These are phyloP conservation scores for Halichondria panicea DNA, from an alignment of 37 sponge, comb jelly and placozoan species.

Conservation along the genomic window DNA sequence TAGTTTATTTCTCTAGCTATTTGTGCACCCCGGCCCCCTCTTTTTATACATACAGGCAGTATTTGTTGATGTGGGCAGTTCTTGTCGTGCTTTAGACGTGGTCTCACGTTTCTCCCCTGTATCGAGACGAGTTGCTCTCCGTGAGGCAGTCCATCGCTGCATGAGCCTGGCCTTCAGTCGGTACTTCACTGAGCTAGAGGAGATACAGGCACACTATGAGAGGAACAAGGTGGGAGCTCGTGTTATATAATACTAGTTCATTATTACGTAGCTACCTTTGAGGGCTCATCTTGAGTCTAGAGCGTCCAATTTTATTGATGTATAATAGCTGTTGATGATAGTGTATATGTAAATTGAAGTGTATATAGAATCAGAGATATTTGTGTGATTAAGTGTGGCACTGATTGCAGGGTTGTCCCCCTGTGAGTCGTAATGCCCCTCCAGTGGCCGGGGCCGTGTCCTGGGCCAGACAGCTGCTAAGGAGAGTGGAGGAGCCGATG, in stretches of 20 bases:
- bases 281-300: neutral
- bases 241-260: neutral
- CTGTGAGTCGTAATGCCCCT: slow-evolving; percentile 39
- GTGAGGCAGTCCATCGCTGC: slow-evolving; percentile 22
- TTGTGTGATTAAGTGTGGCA: neutral
- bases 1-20: too few species aligned
- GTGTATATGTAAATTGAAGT: neutral
- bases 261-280: neutral
- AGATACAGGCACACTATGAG: slow-evolving; percentile 65
- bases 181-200: slow-evolving; percentile 75
- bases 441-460: slow-evolving; percentile 66
- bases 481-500: slow-evolving; percentile 82
- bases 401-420: slow-evolving; percentile 60
- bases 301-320: neutral
- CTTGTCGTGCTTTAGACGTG: slow-evolving; percentile 14
- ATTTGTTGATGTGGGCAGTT: neutral
- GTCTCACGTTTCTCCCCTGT: slow-evolving; percentile 40
- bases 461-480: slow-evolving; percentile 77
- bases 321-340: neutral
- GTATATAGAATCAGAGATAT: neutral
- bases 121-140: slow-evolving; percentile 17
- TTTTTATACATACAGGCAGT: slow-evolving; percentile 11
- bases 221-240: slow-evolving; percentile 63
- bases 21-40: neutral
- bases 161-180: slow-evolving; percentile 21